A percentile compares a stretch with the other conserved stretches of the same genome.
Conservation (phyloP, 2,797 vertebrate genomes). For the Intellagama lesueurii region DNA sequence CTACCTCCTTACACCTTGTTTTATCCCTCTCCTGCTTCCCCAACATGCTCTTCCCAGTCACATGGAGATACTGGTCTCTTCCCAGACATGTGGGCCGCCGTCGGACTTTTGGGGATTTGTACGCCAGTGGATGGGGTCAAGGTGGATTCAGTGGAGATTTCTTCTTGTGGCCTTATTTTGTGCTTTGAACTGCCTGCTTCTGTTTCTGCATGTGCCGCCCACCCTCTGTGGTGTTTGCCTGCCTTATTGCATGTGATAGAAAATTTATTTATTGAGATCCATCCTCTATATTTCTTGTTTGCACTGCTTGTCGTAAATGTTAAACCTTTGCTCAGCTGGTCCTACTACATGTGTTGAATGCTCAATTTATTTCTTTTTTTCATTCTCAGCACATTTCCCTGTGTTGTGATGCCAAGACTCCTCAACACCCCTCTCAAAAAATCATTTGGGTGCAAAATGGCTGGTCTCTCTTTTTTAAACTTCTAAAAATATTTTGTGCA, state of each 20-base stretch:
- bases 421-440: neutral
- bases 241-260: slow-evolving; percentile 66
- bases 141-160: slow-evolving; percentile 86
- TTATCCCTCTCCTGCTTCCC: slow-evolving; percentile 81
- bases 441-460: too few relatives aligned
- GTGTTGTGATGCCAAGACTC: too few relatives aligned
- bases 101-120: slow-evolving; percentile 97
- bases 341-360: neutral
- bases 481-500: too few relatives aligned
- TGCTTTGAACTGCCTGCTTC: slow-evolving; percentile 52
- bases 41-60: slow-evolving; percentile 87
- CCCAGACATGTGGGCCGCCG: slow-evolving; percentile 92
- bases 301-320: slow-evolving; percentile 33
- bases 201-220: slow-evolving; percentile 69
- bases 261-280: slow-evolving; percentile 13
- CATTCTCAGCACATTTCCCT: too few relatives aligned
- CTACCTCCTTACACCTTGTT: slow-evolving; percentile 82
- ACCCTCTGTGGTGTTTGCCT: slow-evolving; percentile 44
- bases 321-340: neutral
- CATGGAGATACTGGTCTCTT: slow-evolving; percentile 96
- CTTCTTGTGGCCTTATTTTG: slow-evolving; percentile 67
- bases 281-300: neutral
- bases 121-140: slow-evolving; percentile 94
- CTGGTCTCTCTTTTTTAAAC: too few relatives aligned
- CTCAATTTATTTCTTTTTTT: too few relatives aligned